Conservation (phyloP, 2,888 invertebrate species). For the Ernsta delagoae region DNA sequence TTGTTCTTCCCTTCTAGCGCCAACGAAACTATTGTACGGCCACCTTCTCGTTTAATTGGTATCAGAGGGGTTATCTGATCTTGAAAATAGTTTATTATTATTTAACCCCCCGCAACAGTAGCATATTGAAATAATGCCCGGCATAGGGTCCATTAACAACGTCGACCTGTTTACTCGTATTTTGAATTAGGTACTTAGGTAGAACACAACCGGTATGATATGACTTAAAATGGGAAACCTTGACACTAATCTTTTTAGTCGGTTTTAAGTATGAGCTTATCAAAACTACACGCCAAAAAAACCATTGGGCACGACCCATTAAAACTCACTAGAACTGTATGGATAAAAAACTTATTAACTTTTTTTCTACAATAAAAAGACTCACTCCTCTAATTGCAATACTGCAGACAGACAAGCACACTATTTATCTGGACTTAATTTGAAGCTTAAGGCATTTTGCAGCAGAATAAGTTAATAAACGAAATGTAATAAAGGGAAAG, state of each 20-base stretch:
- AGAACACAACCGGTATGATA: no score
- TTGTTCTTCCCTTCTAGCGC: conserved; percentile 52
- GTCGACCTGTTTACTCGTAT: no score
- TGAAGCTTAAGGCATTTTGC: neutral
- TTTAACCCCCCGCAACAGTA: conserved; percentile 13
- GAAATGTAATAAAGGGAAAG: conserved; percentile 2
- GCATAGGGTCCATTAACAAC: neutral
- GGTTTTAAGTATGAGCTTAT: no score
- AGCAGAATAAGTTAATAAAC: neutral
- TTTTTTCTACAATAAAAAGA: no score
- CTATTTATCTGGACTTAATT: neutral
- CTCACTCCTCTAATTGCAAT: neutral
- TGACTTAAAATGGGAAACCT: no score
- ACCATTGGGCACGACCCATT: no score
- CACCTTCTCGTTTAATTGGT: conserved; percentile 33
- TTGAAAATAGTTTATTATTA: conserved; percentile 32
- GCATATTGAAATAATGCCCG: neutral
- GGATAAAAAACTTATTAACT: no score
- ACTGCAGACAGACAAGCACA: neutral
- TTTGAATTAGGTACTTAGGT: no score
- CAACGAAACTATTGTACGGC: conserved; percentile 43
- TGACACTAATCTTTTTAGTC: no score
- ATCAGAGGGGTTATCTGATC: conserved; percentile 32
- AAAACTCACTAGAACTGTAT: no score
- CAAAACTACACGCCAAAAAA: no score